These are phyloP conservation scores for Drosophila diplacantha DNA, from an alignment of 2,888 invertebrate species.

Conservation along the genomic window DNA sequence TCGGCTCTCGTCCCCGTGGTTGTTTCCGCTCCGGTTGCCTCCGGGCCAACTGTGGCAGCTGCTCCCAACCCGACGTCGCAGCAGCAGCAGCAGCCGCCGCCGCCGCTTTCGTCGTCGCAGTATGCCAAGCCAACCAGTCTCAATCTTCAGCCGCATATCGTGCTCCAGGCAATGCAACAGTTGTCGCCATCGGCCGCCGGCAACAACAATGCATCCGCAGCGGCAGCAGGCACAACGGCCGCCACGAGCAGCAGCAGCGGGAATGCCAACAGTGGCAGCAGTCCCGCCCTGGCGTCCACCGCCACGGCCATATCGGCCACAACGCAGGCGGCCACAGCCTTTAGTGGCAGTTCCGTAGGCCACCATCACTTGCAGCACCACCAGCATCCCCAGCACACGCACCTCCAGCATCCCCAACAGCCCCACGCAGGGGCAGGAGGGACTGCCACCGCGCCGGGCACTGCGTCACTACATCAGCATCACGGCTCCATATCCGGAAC, in stretches of 20 bases:
- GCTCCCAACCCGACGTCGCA: constrained; percentile 9
- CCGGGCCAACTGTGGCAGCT: not conserved
- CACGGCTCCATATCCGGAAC: constrained; percentile 47
- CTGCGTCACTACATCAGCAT: constrained; percentile 37
- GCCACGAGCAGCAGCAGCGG: constrained; percentile 28
- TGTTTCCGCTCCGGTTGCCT: constrained; percentile 14
- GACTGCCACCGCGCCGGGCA: constrained; percentile 15
- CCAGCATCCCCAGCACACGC: constrained; percentile 22
- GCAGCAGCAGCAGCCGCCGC: constrained; percentile 14
- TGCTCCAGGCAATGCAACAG: constrained; percentile 27
- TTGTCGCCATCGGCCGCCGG: constrained; percentile 32
- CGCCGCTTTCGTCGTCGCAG: constrained; percentile 35
- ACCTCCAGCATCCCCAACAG: constrained; percentile 32
- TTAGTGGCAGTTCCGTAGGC: constrained; percentile 65
- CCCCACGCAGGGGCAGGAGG: constrained; percentile 22
- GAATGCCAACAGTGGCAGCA: constrained; percentile 39
- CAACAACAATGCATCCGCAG: constrained; percentile 26
- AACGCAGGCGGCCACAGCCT: constrained; percentile 67
- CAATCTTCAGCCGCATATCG: constrained; percentile 37
- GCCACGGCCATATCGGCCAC: constrained; percentile 68
- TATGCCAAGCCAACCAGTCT: constrained; percentile 50
- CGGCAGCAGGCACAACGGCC: constrained; percentile 12
- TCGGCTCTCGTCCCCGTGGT: constrained; percentile 30
- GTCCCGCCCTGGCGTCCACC: constrained; percentile 60
- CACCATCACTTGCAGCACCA: constrained; percentile 53